phyloP scores from a whole-genome alignment of 1,140 invertebrate genomes.

The Ladona fulva region DNA sequence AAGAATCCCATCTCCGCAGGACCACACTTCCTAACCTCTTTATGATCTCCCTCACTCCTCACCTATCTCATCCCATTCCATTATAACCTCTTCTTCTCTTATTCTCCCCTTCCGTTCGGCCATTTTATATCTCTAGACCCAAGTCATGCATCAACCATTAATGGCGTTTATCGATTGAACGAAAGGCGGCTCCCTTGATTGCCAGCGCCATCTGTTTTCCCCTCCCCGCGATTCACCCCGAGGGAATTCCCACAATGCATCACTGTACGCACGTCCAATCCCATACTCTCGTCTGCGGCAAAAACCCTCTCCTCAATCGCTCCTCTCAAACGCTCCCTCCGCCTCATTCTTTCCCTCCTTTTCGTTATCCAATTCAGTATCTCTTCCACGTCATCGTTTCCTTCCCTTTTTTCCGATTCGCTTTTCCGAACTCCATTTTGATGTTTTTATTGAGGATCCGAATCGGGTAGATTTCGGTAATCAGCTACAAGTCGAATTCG shows the following conservation, averaged over 20 bases:
- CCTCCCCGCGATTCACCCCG: neutral
- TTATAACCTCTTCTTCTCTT: neutral
- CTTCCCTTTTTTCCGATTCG: neutral
- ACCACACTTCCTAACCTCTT: neutral
- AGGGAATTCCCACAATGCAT: neutral
- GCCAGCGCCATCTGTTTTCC: neutral
- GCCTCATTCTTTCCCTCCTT: neutral
- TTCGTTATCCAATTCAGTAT: neutral
- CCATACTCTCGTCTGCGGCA: neutral
- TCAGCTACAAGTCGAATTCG: too few species aligned
- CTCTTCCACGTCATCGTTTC: neutral
- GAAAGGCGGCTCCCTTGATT: neutral
- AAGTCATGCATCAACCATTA: constrained; percentile 9
- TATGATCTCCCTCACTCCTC: neutral
- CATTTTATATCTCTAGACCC: neutral
- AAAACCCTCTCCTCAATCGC: neutral
- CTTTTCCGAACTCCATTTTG: neutral
- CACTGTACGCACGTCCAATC: neutral
- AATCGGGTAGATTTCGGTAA: too few species aligned
- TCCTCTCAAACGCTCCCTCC: neutral
- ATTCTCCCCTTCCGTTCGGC: neutral
- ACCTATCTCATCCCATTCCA: neutral
- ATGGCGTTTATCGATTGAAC: constrained; percentile 7
- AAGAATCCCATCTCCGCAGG: too few species aligned
- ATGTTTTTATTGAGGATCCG: too few species aligned